Evolutionary conservation across 2,797 vertebrate genomes (phyloP), one percentile per base, ranked within the genome.

Genomic region (Syndactyla subalaris): DNA sequence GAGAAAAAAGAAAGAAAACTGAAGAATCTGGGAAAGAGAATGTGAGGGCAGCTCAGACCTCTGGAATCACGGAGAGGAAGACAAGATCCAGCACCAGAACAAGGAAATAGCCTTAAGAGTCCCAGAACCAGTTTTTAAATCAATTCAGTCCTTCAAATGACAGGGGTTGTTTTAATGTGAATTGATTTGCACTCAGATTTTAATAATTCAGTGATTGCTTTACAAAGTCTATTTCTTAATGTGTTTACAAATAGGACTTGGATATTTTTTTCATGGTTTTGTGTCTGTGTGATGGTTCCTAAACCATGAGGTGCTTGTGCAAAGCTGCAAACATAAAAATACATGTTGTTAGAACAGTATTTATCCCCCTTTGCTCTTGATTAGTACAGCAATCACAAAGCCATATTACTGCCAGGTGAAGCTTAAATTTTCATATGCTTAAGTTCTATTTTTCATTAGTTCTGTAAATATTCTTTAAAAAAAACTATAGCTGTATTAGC

Each of bases 1-100:
- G 26, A 91, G 91, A 88, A 63, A 94, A 7, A 91, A 91, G 76
- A 68, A 94, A 45, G 73, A 94, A 65, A 92, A 75, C 26, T 23
- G 85, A 79, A 92, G 46, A 86, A 13, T 19, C 61, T n/a, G 65
- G 41, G 4, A 34, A 81, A 87, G 41, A 49, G 13, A 39, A 36
- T n/a, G 26, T 20, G 8, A 80, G 32, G 15, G n/a, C 41, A 27
- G 16, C 75, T 84, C 24, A 4, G n/a, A 13, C n/a, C 32, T 15
- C 58, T 39, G 76, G 67, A 89, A 76, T 57, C 32, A 52, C 18
- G 8, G 54, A 65, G 72, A 88, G 87, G 75, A 97, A 32, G 45
- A 97, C 94, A 16, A 96, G 95, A 88, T 74, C 93, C 39, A 98
- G 85, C 71, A 82, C 76, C 20, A 96, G 95, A 89, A 18, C 92